Conservation (phyloP, 2,888 invertebrate genomes). For the Xylophagus ater region DNA sequence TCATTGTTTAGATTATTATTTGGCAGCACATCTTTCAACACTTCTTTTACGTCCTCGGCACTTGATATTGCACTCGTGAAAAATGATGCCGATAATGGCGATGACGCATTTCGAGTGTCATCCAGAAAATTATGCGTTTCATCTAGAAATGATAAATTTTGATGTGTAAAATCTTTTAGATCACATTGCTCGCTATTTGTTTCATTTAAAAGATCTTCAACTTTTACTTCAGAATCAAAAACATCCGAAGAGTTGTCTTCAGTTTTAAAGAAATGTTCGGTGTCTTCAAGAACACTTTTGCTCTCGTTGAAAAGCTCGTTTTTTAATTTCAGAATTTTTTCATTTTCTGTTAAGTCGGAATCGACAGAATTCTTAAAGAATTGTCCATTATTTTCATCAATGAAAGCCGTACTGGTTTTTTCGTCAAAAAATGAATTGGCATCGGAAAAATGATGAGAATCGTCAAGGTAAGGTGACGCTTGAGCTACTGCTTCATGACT, state of each 20-base stretch:
- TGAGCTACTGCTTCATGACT: slow-evolving; percentile 61
- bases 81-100: slow-evolving; percentile 71
- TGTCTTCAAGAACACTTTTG: slow-evolving; percentile 32
- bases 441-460: slow-evolving; percentile 34
- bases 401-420: slow-evolving; percentile 29
- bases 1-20: slow-evolving; percentile 56
- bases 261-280: slow-evolving; percentile 21
- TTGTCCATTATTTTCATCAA: slow-evolving; percentile 24
- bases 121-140: slow-evolving; percentile 42
- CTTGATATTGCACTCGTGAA: slow-evolving; percentile 77
- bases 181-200: slow-evolving; percentile 31
- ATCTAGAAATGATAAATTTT: slow-evolving; percentile 38
- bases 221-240: slow-evolving; percentile 32
- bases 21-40: slow-evolving; percentile 71
- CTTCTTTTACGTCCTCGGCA: slow-evolving; percentile 78
- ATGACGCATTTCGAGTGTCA: slow-evolving; percentile 61
- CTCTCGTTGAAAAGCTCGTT: slow-evolving; percentile 22
- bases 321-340: slow-evolving; percentile 37
- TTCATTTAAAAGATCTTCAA: slow-evolving; percentile 33
- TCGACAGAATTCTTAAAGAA: slow-evolving; percentile 29
- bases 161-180: slow-evolving; percentile 36
- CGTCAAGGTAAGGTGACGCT: slow-evolving; percentile 39
- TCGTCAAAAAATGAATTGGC: slow-evolving; percentile 36
- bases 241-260: slow-evolving; percentile 19
- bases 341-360: slow-evolving; percentile 29